A percentile compares a stretch with the other conserved stretches of the same genome.
phyloP scores from a whole-genome alignment of 2,113 vertebrate species.

The Rallus limicola region DNA sequence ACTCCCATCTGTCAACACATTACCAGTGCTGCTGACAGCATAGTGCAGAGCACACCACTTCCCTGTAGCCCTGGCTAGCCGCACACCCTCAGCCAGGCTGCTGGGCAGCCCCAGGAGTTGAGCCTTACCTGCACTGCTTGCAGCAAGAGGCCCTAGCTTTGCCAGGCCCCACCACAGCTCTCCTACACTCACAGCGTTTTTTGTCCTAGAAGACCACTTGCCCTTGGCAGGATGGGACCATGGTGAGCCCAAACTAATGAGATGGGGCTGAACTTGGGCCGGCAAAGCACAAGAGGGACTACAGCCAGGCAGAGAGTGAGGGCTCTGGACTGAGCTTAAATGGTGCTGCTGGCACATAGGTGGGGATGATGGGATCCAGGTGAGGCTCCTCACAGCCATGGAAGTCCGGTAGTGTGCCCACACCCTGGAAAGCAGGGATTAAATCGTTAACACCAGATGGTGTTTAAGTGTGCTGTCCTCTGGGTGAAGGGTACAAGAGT shows the following conservation, averaged over 20 bases:
- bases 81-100: background rate
- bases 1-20: fast-evolving
- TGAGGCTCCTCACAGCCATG: background rate
- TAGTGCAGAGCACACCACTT: background rate
- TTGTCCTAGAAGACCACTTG: background rate
- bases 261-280: fast-evolving
- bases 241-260: background rate
- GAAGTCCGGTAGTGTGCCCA: background rate
- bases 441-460: background rate
- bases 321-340: background rate
- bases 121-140: background rate
- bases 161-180: background rate
- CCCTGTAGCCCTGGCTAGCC: background rate
- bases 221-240: background rate
- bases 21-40: background rate
- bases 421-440: background rate
- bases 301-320: background rate
- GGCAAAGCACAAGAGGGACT: background rate
- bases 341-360: background rate
- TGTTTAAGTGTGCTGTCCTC: background rate
- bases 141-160: background rate
- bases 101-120: background rate
- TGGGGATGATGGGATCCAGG: background rate
- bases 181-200: background rate
- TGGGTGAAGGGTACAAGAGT: background rate